Evolutionary conservation across 2,888 invertebrate genomes (phyloP).

Genomic region (Cyrtodaria siliqua): DNA sequence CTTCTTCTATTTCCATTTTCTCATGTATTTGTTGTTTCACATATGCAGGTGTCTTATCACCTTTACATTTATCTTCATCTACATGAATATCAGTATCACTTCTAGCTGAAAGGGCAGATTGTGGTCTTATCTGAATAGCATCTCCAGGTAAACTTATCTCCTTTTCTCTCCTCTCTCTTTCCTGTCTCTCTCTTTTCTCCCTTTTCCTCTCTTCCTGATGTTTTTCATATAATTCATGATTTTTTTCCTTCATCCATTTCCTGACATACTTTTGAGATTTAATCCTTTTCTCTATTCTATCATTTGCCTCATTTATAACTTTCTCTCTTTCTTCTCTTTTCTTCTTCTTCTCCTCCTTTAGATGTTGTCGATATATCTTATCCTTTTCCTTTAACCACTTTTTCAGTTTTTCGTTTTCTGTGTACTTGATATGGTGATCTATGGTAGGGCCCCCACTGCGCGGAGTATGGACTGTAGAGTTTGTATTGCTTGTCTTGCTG

Average conservation of each 20-base stretch:
- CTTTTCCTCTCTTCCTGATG: slow-evolving; percentile 63
- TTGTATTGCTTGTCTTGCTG: slow-evolving; percentile 34
- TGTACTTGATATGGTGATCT: slow-evolving; percentile 70
- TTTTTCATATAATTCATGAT: slow-evolving; percentile 67
- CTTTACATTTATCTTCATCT: slow-evolving; percentile 29
- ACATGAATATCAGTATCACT: slow-evolving; percentile 38
- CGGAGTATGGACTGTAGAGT: slow-evolving; percentile 29
- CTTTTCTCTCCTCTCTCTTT: slow-evolving; percentile 38
- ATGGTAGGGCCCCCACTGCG: slow-evolving; percentile 35
- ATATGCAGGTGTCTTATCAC: slow-evolving; percentile 42
- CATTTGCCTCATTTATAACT: slow-evolving; percentile 67
- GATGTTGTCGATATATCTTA: slow-evolving; percentile 66
- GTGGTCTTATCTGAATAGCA: slow-evolving; percentile 56
- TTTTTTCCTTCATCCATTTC: slow-evolving; percentile 75
- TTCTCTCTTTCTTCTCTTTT: slow-evolving; percentile 72
- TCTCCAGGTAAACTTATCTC: slow-evolving; percentile 55
- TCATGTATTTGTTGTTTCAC: slow-evolving; percentile 45
- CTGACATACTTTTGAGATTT: slow-evolving; percentile 70
- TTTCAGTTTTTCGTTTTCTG: slow-evolving; percentile 66
- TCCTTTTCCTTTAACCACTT: slow-evolving; percentile 75
- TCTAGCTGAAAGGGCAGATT: slow-evolving; percentile 55
- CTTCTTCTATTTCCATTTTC: slow-evolving; percentile 47
- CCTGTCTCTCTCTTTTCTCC: slow-evolving; percentile 37
- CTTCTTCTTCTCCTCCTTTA: slow-evolving; percentile 69
- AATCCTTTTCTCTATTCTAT: slow-evolving; percentile 64